Conservation (phyloP, 1,140 invertebrate genomes). For the Galendromus occidentalis region DNA sequence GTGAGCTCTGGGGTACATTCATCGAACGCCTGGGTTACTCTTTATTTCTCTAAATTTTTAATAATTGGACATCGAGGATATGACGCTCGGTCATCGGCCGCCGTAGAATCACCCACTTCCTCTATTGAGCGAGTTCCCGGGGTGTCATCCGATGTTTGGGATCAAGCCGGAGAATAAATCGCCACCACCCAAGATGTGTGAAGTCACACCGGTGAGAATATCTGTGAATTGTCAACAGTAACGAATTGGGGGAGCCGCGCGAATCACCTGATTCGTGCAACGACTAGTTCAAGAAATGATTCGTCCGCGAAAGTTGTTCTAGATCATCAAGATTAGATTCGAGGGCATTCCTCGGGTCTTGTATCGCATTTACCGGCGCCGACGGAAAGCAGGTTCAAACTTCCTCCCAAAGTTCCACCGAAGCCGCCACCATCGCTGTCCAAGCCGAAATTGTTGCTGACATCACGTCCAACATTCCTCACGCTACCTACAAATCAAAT, state of each 20-base stretch:
- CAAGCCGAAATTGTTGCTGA: neutral
- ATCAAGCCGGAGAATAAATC: neutral
- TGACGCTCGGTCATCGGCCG: too few relatives aligned
- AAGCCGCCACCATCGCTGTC: neutral
- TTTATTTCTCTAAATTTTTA: too few relatives aligned
- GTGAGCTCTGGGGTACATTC: too few relatives aligned
- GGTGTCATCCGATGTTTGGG: neutral
- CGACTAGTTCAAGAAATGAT: neutral
- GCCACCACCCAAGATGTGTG: neutral
- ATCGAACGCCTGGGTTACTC: too few relatives aligned
- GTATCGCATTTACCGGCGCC: neutral
- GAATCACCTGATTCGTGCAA: neutral
- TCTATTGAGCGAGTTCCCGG: neutral
- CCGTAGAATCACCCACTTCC: too few relatives aligned
- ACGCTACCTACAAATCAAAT: neutral
- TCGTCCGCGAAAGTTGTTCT: neutral
- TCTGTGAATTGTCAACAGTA: neutral
- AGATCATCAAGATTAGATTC: neutral
- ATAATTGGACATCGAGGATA: too few relatives aligned
- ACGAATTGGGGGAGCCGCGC: neutral
- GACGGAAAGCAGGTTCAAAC: neutral
- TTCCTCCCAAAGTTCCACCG: neutral
- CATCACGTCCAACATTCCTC: neutral
- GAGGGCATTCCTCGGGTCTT: neutral
- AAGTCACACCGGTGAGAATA: neutral